Evolutionary conservation across 2,888 invertebrate genomes (phyloP), one percentile per base, ranked within the genome.

Genomic region (Nemotelus pantherinus): DNA sequence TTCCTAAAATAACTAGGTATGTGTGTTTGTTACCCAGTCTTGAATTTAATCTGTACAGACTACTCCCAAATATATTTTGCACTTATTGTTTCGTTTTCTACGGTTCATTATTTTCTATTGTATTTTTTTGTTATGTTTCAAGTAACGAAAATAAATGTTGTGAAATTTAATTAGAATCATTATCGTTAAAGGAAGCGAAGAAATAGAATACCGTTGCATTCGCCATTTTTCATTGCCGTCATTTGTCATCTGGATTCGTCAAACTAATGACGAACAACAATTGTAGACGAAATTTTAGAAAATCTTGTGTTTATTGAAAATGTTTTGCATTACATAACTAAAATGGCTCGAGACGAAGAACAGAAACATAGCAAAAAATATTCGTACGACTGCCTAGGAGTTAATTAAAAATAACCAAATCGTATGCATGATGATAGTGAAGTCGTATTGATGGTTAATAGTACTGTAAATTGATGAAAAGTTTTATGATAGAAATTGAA

Each of bases 321-420:
- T 25, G 25, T 25, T 25, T 25, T 25, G 25, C 25, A 25, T 25
- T 25, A 25, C 25, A 25, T 25, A 25, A 25, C 25, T 25, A 25
- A 25, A 25, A 25, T 25, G 25, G 25, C 25, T 25, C 25, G 25
- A 25, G 25, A 25, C 25, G 25, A 25, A 25, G 1, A 25, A 25
- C 25, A 25, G 25, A 25, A 25, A 25, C 25, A 25, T 25, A 25
- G 25, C 25, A 25, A 25, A 25, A 25, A 25, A 48, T 50, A 67
- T 67, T 50, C 25, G 53, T 43, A 47, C 70, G n/a, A 43, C 43
- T 70, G 70, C 53, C 63, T 47, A 74, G 25, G 47, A 67, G 48
- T 77, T 70, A 77, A 70, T 77, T 77, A 67, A 77, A 57, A 77
- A 70, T 77, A 77, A 70, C 77, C 77, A 77, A 77, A 77, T 77